Base-by-base conservation (phyloP, 1,140 invertebrate genomes). In the Rhysida immarginata region DNA sequence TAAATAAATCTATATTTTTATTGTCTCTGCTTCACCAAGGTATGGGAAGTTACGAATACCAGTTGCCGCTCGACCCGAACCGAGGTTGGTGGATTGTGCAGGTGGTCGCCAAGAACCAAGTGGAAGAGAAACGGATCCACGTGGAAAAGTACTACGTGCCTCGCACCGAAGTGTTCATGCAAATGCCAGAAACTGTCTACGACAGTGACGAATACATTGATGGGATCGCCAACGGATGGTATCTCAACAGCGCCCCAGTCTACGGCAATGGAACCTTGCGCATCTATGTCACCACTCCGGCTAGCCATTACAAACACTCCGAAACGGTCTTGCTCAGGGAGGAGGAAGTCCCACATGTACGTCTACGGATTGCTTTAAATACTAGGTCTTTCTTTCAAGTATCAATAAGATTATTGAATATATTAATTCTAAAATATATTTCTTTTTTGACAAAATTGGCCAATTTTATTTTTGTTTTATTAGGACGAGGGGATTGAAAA, bases 51-150 rank as follows among this genome's bases (percentile, higher is more conserved):
- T 56, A 71, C 2, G 49, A 54, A 2, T 73, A 71, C 56, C 61
- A 65, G 25, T 59, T 74, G 5, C 73, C 74, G 0, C 62, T 63
- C 54, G 61, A 74, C 41, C 63, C 69, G 8, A 66, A 69, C 59
- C 61, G 67, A 43, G 75, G 75, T 0, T 66, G 65, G 56, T 77
- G 75, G 75, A 74, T 62, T 52, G 71, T 77, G 20, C 62, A 68
- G 53, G 69, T 72, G 2, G 63, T 67, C 53, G 72, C 71, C 5
- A 63, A 68, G 26, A 66, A 66, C 1, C 75, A 77, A 62, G 62
- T 68, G 8, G 69, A 76, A 59, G 69, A 75, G 54, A 69, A 73
- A 56, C 57, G 44, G 27, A 69, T 77, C 35, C 63, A 66, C 49
- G 68, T 77, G 3, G 72, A 75, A 59, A 70, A 69, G 56, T 75